Evolutionary conservation across 2,113 vertebrate genomes (phyloP).

Genomic region (Romanogobio albipinnatus): DNA sequence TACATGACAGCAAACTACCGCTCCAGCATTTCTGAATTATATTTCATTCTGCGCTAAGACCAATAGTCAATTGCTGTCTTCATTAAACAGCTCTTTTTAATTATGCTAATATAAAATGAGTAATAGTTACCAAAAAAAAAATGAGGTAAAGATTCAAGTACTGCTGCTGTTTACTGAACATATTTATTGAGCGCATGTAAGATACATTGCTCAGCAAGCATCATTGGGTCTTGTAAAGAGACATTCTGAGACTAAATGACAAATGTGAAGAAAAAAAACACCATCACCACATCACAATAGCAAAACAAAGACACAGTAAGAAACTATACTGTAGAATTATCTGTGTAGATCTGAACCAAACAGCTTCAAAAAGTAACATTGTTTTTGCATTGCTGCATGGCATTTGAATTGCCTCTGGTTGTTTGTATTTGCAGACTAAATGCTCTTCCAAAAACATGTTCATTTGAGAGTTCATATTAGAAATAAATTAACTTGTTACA

Average conservation of each 20-base stretch:
- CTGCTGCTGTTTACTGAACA: constrained; percentile 29
- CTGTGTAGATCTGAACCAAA: background rate
- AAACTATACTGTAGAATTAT: background rate
- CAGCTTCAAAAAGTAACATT: constrained; percentile 8
- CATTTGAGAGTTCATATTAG: constrained; percentile 13
- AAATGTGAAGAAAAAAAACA: background rate
- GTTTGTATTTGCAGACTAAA: background rate
- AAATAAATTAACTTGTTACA: constrained; percentile 50
- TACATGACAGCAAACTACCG: background rate
- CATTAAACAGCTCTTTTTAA: background rate
- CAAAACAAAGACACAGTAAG: background rate
- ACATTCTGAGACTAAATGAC: background rate
- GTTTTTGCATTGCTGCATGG: constrained; percentile 35
- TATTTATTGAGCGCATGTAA: constrained; percentile 34
- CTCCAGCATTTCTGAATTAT: background rate
- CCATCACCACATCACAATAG: background rate
- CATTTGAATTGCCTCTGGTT: background rate
- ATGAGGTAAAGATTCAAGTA: background rate
- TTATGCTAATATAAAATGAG: background rate
- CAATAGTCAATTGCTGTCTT: background rate
- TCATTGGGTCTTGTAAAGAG: background rate
- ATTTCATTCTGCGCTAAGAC: background rate
- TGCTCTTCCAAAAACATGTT: background rate
- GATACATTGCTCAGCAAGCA: constrained; percentile 18
- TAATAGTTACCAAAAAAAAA: background rate